Evolutionary conservation across 1,140 invertebrate species (phyloP).

Genomic region (Adoxophyes honmai): DNA sequence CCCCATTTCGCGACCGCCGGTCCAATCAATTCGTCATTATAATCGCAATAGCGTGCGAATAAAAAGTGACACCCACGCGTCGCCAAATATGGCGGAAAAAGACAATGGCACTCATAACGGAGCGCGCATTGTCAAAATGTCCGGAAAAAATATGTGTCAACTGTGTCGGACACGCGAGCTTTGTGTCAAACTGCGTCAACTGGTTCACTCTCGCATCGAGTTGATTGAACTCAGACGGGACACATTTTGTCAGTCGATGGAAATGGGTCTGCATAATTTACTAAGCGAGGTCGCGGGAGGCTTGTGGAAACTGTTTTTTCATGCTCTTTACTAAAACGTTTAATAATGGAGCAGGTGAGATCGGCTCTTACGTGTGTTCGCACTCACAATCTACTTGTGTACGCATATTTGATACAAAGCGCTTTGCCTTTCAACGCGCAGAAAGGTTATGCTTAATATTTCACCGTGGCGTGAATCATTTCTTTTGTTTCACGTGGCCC

Average conservation of each 20-base stretch:
- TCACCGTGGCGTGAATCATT: too few relatives aligned
- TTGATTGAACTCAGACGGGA: slow-evolving; percentile 17
- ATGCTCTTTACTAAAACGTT: slow-evolving; percentile 3
- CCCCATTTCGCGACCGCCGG: slow-evolving; percentile 48
- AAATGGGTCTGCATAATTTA: slow-evolving; percentile 12
- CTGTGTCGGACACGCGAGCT: slow-evolving; percentile 20
- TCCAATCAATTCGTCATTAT: slow-evolving; percentile 66
- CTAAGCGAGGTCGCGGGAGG: slow-evolving; percentile 5
- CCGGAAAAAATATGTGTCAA: slow-evolving; percentile 57
- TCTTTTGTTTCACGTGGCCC: too few relatives aligned
- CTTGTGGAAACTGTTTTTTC: not conserved
- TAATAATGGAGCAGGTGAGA: slow-evolving; percentile 10
- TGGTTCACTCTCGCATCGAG: slow-evolving; percentile 22
- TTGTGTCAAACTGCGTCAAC: slow-evolving; percentile 41
- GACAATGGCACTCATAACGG: slow-evolving; percentile 59
- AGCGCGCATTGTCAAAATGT: slow-evolving; percentile 39
- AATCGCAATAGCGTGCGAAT: slow-evolving; percentile 47
- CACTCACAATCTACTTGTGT: not conserved
- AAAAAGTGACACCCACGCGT: slow-evolving; percentile 53
- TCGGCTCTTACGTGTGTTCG: not conserved
- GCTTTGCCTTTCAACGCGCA: not conserved
- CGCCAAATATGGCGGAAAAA: slow-evolving; percentile 51
- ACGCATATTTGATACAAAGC: slow-evolving; percentile 12
- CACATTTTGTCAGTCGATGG: not conserved
- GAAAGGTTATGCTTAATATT: too few relatives aligned